phyloP scores from a whole-genome alignment of 2,797 vertebrate species.

The Rhynchonycteris naso region DNA sequence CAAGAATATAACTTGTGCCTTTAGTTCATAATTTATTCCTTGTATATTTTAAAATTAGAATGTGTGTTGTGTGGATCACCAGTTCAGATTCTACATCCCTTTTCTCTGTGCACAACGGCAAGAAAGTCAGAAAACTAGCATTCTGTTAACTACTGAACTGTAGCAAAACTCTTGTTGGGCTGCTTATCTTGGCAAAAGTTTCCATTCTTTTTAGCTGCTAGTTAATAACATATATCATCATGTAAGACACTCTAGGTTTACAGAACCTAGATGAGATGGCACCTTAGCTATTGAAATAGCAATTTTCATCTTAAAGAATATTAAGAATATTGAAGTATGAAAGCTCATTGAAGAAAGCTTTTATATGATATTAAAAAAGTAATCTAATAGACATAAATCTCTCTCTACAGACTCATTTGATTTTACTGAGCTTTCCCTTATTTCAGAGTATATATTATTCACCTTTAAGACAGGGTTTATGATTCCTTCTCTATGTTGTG shows the following conservation, averaged over 20 bases:
- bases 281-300: background rate
- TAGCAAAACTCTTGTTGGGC: background rate
- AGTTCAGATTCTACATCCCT: background rate
- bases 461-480: background rate
- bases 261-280: background rate
- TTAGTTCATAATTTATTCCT: background rate
- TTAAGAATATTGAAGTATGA: background rate
- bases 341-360: background rate
- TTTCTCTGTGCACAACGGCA: background rate
- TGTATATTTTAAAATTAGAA: background rate
- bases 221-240: background rate
- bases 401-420: background rate
- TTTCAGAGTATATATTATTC: background rate
- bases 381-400: background rate
- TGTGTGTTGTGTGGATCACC: rapidly evolving
- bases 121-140: background rate
- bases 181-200: background rate
- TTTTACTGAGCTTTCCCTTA: slow-evolving; percentile 2
- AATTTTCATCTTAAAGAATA: background rate
- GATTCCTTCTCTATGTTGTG: background rate
- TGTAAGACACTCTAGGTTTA: background rate
- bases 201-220: background rate
- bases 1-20: background rate
- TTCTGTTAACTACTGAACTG: background rate
- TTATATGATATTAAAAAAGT: background rate